Percentiles rank a stretch among this genome's conserved stretches.
phyloP scores from a whole-genome alignment of 2,888 invertebrate species.

The Lomographa bimaculata region DNA sequence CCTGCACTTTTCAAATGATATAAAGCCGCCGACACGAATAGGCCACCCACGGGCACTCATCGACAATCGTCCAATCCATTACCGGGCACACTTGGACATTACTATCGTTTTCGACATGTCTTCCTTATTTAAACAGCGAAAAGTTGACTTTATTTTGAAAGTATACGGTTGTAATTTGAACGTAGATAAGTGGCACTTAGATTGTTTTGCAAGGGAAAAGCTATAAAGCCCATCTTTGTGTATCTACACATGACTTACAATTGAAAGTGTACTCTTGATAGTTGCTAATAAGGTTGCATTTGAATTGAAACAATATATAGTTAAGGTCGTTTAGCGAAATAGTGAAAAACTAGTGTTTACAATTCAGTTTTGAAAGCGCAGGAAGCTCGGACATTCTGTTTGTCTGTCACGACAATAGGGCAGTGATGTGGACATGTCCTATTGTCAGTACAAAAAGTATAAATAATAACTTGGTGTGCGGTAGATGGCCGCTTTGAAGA shows the following conservation, averaged over 20 bases:
- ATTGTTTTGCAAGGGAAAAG: slow-evolving; percentile 6
- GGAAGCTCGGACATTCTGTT: slow-evolving; percentile 67
- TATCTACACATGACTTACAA: neutral
- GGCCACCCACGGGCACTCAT: slow-evolving; percentile 65
- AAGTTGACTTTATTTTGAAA: neutral
- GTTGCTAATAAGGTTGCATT: neutral
- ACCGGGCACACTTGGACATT: slow-evolving; percentile 51
- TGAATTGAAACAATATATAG: neutral
- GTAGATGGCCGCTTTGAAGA: slow-evolving; percentile 43
- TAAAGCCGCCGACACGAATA: slow-evolving; percentile 60
- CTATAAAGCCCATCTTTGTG: neutral
- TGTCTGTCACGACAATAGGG: slow-evolving; percentile 62
- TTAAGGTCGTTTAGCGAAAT: neutral
- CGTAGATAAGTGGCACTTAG: slow-evolving; percentile 12
- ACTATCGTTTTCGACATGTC: slow-evolving; percentile 35
- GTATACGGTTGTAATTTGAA: slow-evolving; percentile 14
- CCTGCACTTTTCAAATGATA: slow-evolving; percentile 54
- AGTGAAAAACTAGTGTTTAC: slow-evolving; percentile 41
- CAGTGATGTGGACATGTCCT: slow-evolving; percentile 48
- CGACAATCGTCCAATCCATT: slow-evolving; percentile 69
- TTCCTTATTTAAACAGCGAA: slow-evolving; percentile 4
- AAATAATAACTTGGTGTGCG: slow-evolving; percentile 46
- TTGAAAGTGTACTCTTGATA: neutral
- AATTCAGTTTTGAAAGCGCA: slow-evolving; percentile 65
- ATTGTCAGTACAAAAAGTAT: slow-evolving; percentile 42